phyloP scores from a whole-genome alignment of 2,888 invertebrate species.

The Heliconius ethilla region DNA sequence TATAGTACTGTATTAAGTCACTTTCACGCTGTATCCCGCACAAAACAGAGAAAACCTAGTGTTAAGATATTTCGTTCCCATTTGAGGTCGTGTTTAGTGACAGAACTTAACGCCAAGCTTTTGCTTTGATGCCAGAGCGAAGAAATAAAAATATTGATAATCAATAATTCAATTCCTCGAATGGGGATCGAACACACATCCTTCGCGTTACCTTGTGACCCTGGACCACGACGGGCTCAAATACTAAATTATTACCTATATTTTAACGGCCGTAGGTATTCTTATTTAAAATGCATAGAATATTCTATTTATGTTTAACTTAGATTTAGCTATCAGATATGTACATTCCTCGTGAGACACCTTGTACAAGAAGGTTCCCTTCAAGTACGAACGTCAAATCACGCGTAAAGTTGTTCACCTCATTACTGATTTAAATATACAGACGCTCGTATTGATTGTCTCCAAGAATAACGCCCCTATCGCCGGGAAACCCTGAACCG shows the following conservation, averaged over 20 bases:
- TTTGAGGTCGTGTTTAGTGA: too few species aligned
- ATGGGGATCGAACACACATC: too few species aligned
- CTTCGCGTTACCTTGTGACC: too few species aligned
- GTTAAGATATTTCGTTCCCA: too few species aligned
- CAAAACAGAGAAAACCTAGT: too few species aligned
- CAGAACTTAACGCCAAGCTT: too few species aligned
- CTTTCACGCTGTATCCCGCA: too few species aligned
- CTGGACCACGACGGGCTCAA: too few species aligned
- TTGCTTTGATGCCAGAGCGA: too few species aligned
- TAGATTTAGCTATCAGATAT: neutral
- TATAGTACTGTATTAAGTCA: neutral
- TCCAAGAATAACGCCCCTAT: slow-evolving; percentile 73
- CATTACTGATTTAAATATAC: slow-evolving; percentile 77
- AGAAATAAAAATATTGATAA: too few species aligned
- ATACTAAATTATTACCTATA: too few species aligned
- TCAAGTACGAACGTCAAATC: slow-evolving; percentile 27
- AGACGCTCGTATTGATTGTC: slow-evolving; percentile 77
- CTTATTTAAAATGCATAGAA: neutral
- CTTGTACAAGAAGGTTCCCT: neutral
- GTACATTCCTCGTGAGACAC: neutral
- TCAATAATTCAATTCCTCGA: too few species aligned
- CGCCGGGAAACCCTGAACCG: slow-evolving; percentile 55
- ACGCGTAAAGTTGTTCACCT: slow-evolving; percentile 45
- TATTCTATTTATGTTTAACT: neutral
- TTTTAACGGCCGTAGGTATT: neutral